Evolutionary conservation across 2,797 vertebrate genomes (phyloP), one percentile per base, ranked within the genome.

Genomic region (Trachurus trachurus): DNA sequence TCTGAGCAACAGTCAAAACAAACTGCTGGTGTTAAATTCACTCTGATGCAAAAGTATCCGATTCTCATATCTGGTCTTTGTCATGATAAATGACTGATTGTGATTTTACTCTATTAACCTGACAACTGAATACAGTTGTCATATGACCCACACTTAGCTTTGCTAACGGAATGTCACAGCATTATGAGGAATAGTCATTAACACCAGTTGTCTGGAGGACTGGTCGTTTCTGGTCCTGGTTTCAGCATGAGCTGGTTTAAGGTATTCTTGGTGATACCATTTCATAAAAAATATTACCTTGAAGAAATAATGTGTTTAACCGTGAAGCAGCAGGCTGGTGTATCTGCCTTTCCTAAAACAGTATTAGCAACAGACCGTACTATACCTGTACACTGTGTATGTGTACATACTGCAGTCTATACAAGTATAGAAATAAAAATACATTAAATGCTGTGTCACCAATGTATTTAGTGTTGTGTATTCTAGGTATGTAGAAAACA

Each of bases 321-420:
- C 16, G 1, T 15, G 19, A 67, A 80, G 54, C 73, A 67, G 59
- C 72, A 29, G 39, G 13, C 8, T 65, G 59, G 19, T 54, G 26
- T 54, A 37, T 73, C 19, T 45, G 50, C 52, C 50, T 31, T 76
- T n/a, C 26, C 0, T 2, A 7, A 64, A 34, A 70, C 52, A 62
- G 71, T 12, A 56, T n/a, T 6, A 45, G 10, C 0, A 66, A 40
- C 21, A 13, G 19, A 31, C 8, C 9, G 22, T 50, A 0, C 9
- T 80, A 29, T 13, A 40, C 26, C 10, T 64, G 45, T 8, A 69
- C n/a, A n/a, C n/a, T n/a, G n/a, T n/a, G n/a, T 0, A n/a, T 11
- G 19, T 42, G 40, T 2, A 15, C 17, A 0, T 12, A 60, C 22
- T 69, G 17, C 53, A 19, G 52, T 10, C 3, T 52, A 22, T 0